phyloP scores from a whole-genome alignment of 2,888 invertebrate genomes.

The Bursaphelenchus okinawaensis region DNA sequence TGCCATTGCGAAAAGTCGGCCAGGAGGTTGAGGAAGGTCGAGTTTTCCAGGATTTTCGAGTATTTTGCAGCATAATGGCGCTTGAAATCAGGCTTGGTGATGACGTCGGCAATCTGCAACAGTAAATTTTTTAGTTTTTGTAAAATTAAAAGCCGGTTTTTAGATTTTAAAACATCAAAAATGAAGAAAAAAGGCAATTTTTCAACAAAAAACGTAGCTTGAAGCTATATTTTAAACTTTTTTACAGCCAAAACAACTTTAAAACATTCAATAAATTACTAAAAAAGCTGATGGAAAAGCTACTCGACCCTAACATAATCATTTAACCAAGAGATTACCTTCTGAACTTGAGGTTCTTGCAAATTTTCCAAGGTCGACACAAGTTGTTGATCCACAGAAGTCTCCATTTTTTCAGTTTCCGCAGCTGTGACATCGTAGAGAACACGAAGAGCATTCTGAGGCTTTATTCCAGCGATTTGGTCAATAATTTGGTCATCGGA shows the following conservation, averaged over 20 bases:
- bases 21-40: neutral
- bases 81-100: neutral
- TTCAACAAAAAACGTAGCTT: no score
- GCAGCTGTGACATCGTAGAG: neutral
- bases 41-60: neutral
- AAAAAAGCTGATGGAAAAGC: no score
- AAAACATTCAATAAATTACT: no score
- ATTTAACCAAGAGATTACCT: neutral
- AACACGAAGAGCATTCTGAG: conserved; percentile 7
- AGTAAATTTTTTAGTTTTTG: neutral
- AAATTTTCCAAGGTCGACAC: neutral
- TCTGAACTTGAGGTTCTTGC: neutral
- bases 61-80: neutral
- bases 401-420: neutral
- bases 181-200: no score
- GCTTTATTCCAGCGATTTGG: conserved; percentile 9
- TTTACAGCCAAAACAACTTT: no score
- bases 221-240: no score
- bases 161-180: no score
- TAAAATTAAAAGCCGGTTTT: neutral
- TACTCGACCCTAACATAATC: no score
- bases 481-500: neutral
- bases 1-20: neutral
- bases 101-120: neutral
- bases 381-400: neutral